Evolutionary conservation across 2,888 invertebrate genomes (phyloP), one percentile per base, ranked within the genome.

Genomic region (Acronicta leporina): DNA sequence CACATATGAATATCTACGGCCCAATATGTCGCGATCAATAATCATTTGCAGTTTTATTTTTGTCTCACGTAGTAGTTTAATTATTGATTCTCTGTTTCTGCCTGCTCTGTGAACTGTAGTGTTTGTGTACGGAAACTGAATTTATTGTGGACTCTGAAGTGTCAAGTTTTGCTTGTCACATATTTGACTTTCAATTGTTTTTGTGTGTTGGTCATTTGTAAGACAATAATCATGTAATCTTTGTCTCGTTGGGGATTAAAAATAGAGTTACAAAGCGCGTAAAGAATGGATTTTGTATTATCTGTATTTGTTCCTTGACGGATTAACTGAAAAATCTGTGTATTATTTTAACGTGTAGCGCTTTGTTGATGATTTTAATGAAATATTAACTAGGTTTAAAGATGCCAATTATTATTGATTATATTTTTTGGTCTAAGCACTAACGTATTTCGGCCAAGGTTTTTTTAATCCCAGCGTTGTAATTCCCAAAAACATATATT

Each of bases 21-120:
- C 68, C 72, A 74, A 86, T 83, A 83, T 77, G 78, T 78, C 63
- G 77, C 76, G 72, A 75, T 73, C 71, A 51, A 51, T 68, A 63
- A 57, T 75, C 85, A 86, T 80, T 86, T 72, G 68, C 53, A 60
- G 63, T 68, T 73, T 74, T 73, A 77, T 80, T 72, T 82, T 75
- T 59, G 69, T 48, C 56, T 52, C 48, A 64, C 66, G 38, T 74
- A 68, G 77, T 68, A 73, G 73, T 77, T 73, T 16, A 49, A 67
- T 68, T 58, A 68, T 55, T 60, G 45, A 51, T 63, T 59, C 72
- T 52, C 46, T 30, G 35, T 35, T 51, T 55, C 48, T 57, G 52
- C 59, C 46, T 67, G 52, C 54, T 49, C 54, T 62, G 41, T 58
- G 57, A 63, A 46, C 48, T 40, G 20, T 57, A 33, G 60, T 79